Percentiles rank a stretch among this genome's conserved stretches.
Evolutionary conservation across 2,888 invertebrate species (phyloP).

Genomic region (Buathra laborator): DNA sequence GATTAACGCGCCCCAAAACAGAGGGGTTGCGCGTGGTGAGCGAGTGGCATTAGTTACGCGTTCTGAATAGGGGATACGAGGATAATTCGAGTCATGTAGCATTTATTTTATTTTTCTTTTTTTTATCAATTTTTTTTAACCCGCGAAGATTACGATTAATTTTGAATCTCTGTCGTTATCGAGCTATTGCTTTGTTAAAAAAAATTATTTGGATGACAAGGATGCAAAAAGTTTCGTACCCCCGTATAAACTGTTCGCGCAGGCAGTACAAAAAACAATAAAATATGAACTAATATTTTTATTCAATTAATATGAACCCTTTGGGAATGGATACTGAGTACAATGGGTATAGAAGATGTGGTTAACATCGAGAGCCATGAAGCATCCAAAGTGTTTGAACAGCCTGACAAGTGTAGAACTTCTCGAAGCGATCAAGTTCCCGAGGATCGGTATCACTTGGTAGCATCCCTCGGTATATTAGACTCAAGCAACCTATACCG

Average conservation of each 20-base stretch:
- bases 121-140: not conserved
- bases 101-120: not conserved
- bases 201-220: too few relatives aligned
- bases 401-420: slow-evolving; percentile 66
- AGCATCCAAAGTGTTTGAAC: slow-evolving; percentile 60
- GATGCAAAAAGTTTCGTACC: too few relatives aligned
- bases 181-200: not conserved
- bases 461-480: slow-evolving; percentile 56
- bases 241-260: too few relatives aligned
- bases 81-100: not conserved
- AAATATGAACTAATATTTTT: slow-evolving; percentile 45
- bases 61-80: slow-evolving; percentile 58
- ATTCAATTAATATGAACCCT: slow-evolving; percentile 64
- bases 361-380: slow-evolving; percentile 37
- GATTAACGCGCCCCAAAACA: slow-evolving; percentile 74
- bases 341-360: slow-evolving; percentile 20
- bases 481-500: slow-evolving; percentile 43
- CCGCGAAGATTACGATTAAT: not conserved
- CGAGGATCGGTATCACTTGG: slow-evolving; percentile 64
- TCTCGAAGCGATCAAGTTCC: slow-evolving; percentile 66
- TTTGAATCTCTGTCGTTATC: not conserved
- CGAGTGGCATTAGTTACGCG: slow-evolving; percentile 78
- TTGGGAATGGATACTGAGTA: slow-evolving; percentile 20
- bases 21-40: slow-evolving; percentile 61
- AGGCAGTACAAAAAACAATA: not conserved